A percentile compares a stretch with the other conserved stretches of the same genome.
Conservation (phyloP, 2,797 vertebrate genomes). For the Helostoma temminkii region DNA sequence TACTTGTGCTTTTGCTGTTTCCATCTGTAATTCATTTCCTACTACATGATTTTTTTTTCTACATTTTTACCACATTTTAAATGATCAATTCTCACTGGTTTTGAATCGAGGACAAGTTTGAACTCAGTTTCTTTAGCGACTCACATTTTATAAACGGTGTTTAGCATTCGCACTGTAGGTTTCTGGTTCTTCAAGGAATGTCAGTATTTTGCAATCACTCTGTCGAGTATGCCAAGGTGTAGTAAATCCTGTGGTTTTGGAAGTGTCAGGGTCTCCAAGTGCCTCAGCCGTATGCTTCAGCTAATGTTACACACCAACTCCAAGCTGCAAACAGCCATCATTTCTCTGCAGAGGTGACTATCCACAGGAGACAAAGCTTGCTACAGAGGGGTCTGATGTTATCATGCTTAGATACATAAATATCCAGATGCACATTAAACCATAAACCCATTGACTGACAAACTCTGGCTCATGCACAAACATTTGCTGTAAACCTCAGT, state of each 20-base stretch:
- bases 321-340: constrained; percentile 25
- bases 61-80: constrained; percentile 14
- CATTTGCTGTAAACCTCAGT: constrained; percentile 15
- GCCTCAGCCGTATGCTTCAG: constrained; percentile 20
- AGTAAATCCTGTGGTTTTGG: constrained; percentile 50
- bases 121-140: constrained; percentile 8
- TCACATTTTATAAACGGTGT: constrained; percentile 14
- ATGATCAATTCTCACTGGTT: constrained; percentile 6
- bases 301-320: neutral
- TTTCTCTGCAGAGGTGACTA: constrained; percentile 13
- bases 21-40: constrained; percentile 29
- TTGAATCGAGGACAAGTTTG: constrained; percentile 16
- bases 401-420: constrained; percentile 61
- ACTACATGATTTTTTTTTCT: neutral
- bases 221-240: constrained; percentile 19
- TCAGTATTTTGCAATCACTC: constrained; percentile 14
- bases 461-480: neutral
- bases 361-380: constrained; percentile 42
- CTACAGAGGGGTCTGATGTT: constrained; percentile 44
- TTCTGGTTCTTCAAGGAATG: constrained; percentile 37
- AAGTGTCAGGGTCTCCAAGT: constrained; percentile 24
- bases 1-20: constrained; percentile 24
- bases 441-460: constrained; percentile 63
- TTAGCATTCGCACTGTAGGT: constrained; percentile 30
- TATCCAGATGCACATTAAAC: constrained; percentile 57